Evolutionary conservation across 2,888 invertebrate species (phyloP), one percentile per base, ranked within the genome.

Genomic region (Selenia dentaria): DNA sequence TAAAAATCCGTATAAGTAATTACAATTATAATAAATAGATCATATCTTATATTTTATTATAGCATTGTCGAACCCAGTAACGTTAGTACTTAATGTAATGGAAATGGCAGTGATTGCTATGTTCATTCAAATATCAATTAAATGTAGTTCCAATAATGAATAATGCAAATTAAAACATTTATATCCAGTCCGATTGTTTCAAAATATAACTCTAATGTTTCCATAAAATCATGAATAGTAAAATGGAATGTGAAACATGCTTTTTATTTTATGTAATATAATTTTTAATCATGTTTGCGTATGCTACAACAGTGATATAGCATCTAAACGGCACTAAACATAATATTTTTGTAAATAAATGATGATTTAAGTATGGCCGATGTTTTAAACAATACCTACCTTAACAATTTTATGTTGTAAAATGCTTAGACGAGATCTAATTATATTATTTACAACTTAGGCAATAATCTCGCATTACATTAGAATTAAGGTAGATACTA

Each of bases 291-390:
- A 83, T 75, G 83, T 82, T 79, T 76, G 76, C 76, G 75, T 74
- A 71, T 62, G 68, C 66, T 64, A 66, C 61, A 66, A 59, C 57
- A 59, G 63, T 66, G 62, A 71, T 69, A 66, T 59, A 63, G 67
- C 59, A 71, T 72, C 45, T 14, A 57, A 67, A 68, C 72, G 67
- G 64, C 70, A 70, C 66, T 71, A 70, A 67, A 72, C 47, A 74
- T 62, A 10, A 72, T 86, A 87, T 83, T 88, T 86, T 88, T 89
- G 86, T 88, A 87, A 87, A 87, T 89, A 89, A 87, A 86, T 65
- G 63, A 72, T 76, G 57, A 70, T 73, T 70, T 59, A 67, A 69
- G 59, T 65, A 63, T 54, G 41, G 56, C 26, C 42, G 44, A 53
- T 62, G 36, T 55, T 57, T 67, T 51, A 42, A 41, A 38, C 24